A percentile compares a stretch with the other conserved stretches of the same genome.
Conservation (phyloP, 2,113 vertebrate genomes). For the Electrona antarctica region DNA sequence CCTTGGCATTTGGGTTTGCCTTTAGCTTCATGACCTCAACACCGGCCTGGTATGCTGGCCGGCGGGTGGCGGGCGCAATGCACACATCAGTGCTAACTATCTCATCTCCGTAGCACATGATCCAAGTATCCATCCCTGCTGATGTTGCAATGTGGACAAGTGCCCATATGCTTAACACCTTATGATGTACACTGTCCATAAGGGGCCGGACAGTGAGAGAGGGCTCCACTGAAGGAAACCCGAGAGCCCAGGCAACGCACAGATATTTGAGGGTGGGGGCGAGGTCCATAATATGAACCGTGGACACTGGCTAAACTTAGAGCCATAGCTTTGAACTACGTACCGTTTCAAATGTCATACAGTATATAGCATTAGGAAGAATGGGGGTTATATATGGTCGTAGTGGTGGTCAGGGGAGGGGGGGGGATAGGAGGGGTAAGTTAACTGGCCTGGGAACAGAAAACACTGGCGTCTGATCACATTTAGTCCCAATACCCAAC, state of each 20-base stretch:
- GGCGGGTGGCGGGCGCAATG: no score
- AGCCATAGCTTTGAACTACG: conserved; percentile 41
- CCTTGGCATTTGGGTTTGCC: no score
- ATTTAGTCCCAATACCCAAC: no score
- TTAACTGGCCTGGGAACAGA: background rate
- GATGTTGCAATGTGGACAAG: background rate
- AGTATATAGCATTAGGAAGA: background rate
- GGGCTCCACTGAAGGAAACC: conserved; percentile 14
- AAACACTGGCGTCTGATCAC: background rate
- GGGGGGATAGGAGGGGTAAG: no score
- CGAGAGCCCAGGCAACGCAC: conserved; percentile 2
- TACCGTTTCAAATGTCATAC: conserved; percentile 38
- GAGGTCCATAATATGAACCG: conserved; percentile 24
- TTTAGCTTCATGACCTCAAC: no score
- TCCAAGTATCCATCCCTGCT: background rate
- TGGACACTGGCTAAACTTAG: conserved; percentile 57
- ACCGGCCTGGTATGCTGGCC: no score
- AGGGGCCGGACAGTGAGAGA: conserved; percentile 1
- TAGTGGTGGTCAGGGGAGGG: background rate
- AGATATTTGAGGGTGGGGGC: background rate
- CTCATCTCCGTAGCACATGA: background rate
- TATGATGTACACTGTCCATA: background rate
- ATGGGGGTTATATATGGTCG: background rate
- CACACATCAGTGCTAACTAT: no score
- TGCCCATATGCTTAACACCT: background rate